phyloP scores from a whole-genome alignment of 2,113 vertebrate species.

The Nipponia nippon region DNA sequence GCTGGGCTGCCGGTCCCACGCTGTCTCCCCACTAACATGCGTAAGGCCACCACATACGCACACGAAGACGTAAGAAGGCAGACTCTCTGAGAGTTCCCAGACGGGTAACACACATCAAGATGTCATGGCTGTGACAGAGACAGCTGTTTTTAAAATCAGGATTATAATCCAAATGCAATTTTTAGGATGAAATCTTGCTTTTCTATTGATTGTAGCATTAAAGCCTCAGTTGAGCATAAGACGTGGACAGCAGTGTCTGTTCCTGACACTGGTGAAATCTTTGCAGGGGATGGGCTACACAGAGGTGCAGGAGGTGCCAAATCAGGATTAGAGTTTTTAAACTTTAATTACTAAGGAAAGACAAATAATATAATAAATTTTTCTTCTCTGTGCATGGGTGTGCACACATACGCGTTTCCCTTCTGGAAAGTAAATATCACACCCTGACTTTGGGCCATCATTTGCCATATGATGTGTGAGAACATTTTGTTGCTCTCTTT shows the following conservation, averaged over 20 bases:
- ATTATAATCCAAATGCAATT: not conserved
- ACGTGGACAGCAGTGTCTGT: too few relatives aligned
- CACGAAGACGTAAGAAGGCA: not conserved
- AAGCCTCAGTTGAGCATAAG: accelerated
- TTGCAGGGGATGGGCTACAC: not conserved
- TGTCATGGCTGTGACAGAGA: not conserved
- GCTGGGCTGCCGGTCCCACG: not conserved
- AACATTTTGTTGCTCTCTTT: constrained; percentile 51
- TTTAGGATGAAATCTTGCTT: not conserved
- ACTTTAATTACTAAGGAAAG: not conserved
- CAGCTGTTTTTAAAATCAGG: not conserved
- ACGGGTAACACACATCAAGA: not conserved
- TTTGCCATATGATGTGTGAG: constrained; percentile 48
- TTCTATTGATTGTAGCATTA: not conserved
- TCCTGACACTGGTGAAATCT: not conserved
- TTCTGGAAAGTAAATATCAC: constrained; percentile 13
- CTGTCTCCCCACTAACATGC: accelerated
- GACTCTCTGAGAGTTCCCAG: not conserved
- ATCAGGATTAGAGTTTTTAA: not conserved
- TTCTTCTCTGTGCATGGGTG: not conserved
- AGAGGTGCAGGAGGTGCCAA: not conserved
- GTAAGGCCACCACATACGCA: accelerated
- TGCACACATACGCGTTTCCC: not conserved
- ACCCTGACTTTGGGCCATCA: constrained; percentile 6
- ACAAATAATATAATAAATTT: not conserved